Conservation (phyloP, 1,140 invertebrate species). For the Gonioctena quinquepunctata region DNA sequence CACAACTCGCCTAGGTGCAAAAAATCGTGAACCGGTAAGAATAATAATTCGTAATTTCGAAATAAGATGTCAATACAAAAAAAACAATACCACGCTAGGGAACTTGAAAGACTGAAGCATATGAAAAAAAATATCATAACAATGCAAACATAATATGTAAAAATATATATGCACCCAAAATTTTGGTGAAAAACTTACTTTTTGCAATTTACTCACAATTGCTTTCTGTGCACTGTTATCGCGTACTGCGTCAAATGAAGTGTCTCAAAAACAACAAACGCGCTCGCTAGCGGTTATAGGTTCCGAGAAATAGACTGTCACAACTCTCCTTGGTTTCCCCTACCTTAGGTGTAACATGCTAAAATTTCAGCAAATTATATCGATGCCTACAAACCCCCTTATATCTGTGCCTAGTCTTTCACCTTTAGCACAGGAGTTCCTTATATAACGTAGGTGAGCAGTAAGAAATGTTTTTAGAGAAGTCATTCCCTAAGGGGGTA, state of each 20-base stretch:
- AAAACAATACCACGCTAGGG: not conserved
- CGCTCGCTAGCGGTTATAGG: not conserved
- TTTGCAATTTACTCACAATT: not conserved
- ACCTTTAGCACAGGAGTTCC: no score
- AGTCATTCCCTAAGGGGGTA: no score
- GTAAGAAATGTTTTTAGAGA: no score
- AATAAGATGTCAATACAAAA: not conserved
- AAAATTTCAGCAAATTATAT: no score
- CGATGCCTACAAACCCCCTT: no score
- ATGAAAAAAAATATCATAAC: not conserved
- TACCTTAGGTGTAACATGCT: no score
- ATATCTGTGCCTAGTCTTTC: no score
- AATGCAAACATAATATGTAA: not conserved
- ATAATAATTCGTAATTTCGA: conserved; percentile 1
- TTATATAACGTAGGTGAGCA: no score
- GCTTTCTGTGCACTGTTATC: not conserved
- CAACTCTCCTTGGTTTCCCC: not conserved
- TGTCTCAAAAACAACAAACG: no score
- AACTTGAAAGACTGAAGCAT: not conserved
- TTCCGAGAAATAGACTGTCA: not conserved
- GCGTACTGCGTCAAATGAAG: not conserved
- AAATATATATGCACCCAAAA: not conserved
- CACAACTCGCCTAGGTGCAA: not conserved
- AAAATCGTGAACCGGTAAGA: not conserved
- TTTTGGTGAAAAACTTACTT: not conserved